These are phyloP conservation scores for Carcina quercana DNA, from an alignment of 2,888 invertebrate genomes.

Conservation along the genomic window DNA sequence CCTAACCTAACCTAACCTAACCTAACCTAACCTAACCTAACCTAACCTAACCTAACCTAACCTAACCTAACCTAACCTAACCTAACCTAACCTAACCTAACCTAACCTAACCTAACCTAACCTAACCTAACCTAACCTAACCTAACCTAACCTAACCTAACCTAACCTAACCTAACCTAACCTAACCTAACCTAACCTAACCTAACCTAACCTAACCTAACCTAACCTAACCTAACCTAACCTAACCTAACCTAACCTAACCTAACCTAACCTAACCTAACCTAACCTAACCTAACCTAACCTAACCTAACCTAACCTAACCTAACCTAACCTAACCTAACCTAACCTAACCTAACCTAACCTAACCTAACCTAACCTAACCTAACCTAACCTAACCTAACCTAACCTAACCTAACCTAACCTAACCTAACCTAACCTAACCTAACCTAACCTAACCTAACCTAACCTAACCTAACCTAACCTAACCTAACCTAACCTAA, in stretches of 20 bases:
- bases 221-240: constrained; percentile 14
- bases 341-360: constrained; percentile 16
- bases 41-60: constrained; percentile 3
- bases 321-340: constrained; percentile 15
- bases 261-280: constrained; percentile 15
- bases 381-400: constrained; percentile 15
- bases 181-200: constrained; percentile 16
- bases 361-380: constrained; percentile 14
- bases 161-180: constrained; percentile 11
- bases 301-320: constrained; percentile 14
- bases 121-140: constrained; percentile 15
- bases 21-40: no score
- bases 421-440: constrained; percentile 14
- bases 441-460: constrained; percentile 14
- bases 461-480: constrained; percentile 17
- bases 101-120: constrained; percentile 13
- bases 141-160: constrained; percentile 10
- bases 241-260: constrained; percentile 15
- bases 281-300: constrained; percentile 14
- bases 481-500: constrained; percentile 18
- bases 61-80: constrained; percentile 11
- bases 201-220: constrained; percentile 13
- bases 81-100: constrained; percentile 14
- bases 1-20: constrained; percentile 14
- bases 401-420: constrained; percentile 14